A percentile compares a stretch with the other conserved stretches of the same genome.
phyloP scores from a whole-genome alignment of 1,140 invertebrate species.

The Wiebesia pumilae region DNA sequence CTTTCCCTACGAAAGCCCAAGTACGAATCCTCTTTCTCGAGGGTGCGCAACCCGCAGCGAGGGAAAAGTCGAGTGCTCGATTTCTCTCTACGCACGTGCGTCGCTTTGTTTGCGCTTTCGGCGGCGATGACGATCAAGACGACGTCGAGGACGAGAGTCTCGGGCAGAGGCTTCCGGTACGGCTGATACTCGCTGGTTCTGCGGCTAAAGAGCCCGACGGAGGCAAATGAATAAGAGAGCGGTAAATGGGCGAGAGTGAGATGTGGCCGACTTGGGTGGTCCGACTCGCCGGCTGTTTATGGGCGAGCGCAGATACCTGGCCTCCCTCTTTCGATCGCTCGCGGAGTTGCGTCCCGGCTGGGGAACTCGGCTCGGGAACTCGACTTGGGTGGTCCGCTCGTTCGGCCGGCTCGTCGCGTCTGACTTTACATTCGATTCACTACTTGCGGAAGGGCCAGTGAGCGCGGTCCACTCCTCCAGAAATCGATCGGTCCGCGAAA shows the following conservation, averaged over 20 bases:
- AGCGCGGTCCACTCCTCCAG: background rate
- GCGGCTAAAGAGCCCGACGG: slow-evolving; percentile 15
- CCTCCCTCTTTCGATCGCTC: slow-evolving; percentile 1
- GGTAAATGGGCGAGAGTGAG: slow-evolving; percentile 31
- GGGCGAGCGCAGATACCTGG: slow-evolving; percentile 67
- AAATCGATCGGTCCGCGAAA: slow-evolving; percentile 31
- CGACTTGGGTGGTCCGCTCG: slow-evolving; percentile 22
- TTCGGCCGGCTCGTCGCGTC: slow-evolving; percentile 60
- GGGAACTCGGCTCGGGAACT: slow-evolving; percentile 3
- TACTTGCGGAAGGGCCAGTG: slow-evolving; percentile 69
- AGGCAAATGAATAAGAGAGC: slow-evolving; percentile 34
- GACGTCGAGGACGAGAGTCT: too few species aligned
- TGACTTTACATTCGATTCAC: slow-evolving; percentile 72
- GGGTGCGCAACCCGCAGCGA: background rate
- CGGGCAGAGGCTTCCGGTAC: background rate
- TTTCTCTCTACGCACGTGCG: background rate
- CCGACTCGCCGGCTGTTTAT: slow-evolving; percentile 70
- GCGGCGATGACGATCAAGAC: background rate
- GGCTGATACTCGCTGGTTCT: background rate
- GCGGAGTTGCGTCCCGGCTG: slow-evolving; percentile 5
- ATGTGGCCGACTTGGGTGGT: slow-evolving; percentile 70
- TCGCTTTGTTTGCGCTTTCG: background rate
- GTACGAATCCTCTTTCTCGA: background rate
- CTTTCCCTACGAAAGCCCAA: background rate
- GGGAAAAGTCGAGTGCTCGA: background rate